Percentiles rank a stretch among this genome's conserved stretches.
These are phyloP conservation scores for Lithophane leautieri DNA, from an alignment of 2,888 invertebrate species.

Conservation along the genomic window DNA sequence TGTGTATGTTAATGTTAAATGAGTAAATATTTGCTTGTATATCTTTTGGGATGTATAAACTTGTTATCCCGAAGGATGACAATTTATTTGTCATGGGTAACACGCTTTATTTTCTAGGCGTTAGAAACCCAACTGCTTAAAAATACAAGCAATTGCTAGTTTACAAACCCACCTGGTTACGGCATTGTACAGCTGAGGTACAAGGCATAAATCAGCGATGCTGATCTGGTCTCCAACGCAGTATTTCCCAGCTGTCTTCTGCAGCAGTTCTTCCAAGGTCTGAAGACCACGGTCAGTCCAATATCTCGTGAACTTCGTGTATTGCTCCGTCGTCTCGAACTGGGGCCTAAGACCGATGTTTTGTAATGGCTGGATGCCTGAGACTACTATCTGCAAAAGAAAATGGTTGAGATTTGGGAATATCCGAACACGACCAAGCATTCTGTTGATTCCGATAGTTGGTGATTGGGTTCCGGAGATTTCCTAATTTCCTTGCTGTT, in stretches of 20 bases:
- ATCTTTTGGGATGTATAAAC: not conserved
- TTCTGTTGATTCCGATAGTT: not conserved
- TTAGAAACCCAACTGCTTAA: not conserved
- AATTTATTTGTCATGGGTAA: too few species aligned
- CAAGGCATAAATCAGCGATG: slow-evolving; percentile 92
- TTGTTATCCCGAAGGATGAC: not conserved
- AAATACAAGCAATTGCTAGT: not conserved
- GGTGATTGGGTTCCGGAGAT: not conserved
- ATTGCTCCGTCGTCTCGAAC: slow-evolving; percentile 81
- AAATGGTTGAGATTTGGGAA: not conserved
- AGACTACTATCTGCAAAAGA: slow-evolving; percentile 87
- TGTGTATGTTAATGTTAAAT: too few species aligned
- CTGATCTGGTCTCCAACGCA: slow-evolving; percentile 91
- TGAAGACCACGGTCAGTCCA: slow-evolving; percentile 90
- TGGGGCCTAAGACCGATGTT: slow-evolving; percentile 88
- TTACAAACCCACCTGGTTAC: slow-evolving; percentile 82
- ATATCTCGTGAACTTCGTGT: slow-evolving; percentile 86
- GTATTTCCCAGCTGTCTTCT: slow-evolving; percentile 87
- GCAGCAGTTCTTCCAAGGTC: slow-evolving; percentile 89
- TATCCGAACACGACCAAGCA: too few species aligned
- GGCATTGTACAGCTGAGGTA: slow-evolving; percentile 92
- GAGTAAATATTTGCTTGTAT: not conserved
- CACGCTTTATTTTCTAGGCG: not conserved
- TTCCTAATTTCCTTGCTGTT: too few species aligned
- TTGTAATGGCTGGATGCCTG: slow-evolving; percentile 93